Percentiles rank a stretch among this genome's conserved stretches.
phyloP scores from a whole-genome alignment of 2,113 vertebrate genomes.

The Megaceryle maxima region DNA sequence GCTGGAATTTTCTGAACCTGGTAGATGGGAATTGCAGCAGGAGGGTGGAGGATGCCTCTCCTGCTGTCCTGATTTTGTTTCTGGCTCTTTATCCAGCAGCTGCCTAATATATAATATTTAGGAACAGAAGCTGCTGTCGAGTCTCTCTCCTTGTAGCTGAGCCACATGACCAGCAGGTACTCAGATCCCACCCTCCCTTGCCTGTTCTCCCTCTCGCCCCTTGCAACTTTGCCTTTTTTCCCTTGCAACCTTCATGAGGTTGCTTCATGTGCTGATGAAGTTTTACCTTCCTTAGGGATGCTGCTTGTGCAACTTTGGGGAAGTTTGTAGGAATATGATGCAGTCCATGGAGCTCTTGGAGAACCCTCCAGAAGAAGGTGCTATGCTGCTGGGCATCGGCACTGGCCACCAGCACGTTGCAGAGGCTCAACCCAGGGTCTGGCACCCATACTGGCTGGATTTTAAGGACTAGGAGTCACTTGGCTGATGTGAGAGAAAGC shows the following conservation, averaged over 20 bases:
- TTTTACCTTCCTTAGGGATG: not conserved
- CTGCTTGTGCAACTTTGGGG: not conserved
- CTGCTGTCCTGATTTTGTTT: not conserved
- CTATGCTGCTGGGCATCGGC: fast-evolving
- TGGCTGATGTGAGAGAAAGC: not conserved
- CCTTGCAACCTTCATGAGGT: not conserved
- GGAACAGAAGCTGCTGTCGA: not conserved
- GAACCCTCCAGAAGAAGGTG: not conserved
- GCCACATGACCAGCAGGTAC: fast-evolving
- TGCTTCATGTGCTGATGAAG: fast-evolving
- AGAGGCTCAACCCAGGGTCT: fast-evolving
- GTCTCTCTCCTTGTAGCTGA: not conserved
- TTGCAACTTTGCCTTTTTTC: not conserved
- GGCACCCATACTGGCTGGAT: fast-evolving
- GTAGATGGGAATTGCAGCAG: not conserved
- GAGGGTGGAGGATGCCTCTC: not conserved
- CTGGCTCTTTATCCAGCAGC: not conserved
- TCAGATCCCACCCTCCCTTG: not conserved
- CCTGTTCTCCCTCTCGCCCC: not conserved
- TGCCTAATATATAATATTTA: not conserved
- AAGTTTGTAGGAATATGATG: not conserved
- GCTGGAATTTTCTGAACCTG: not conserved
- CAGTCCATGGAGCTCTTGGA: not conserved
- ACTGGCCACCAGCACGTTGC: fast-evolving
- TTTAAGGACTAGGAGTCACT: not conserved